Evolutionary conservation across 2,888 invertebrate genomes (phyloP).

Genomic region (Eupeodes latifasciatus): DNA sequence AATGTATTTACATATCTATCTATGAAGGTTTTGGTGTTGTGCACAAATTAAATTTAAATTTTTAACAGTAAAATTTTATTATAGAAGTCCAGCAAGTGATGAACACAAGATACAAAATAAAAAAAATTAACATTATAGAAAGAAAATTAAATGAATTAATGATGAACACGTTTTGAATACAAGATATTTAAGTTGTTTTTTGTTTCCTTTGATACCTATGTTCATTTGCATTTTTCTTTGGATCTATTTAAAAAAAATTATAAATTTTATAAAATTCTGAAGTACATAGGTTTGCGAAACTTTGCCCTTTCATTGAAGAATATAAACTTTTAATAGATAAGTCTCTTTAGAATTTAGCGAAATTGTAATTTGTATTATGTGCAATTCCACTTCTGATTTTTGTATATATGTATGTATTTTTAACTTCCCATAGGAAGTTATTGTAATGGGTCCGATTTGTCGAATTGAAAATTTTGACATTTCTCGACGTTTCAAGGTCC

Average conservation of each 20-base stretch:
- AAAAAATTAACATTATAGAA: not conserved
- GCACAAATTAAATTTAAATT: not conserved
- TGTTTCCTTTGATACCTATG: not conserved
- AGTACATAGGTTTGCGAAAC: too few species aligned
- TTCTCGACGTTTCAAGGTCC: too few species aligned
- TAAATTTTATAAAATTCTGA: too few species aligned
- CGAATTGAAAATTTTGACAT: too few species aligned
- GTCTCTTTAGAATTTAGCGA: not conserved
- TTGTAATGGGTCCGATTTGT: too few species aligned
- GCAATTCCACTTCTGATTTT: conserved; percentile 12
- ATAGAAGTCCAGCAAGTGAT: not conserved
- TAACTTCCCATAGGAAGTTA: too few species aligned
- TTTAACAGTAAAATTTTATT: not conserved
- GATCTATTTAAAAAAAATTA: too few species aligned
- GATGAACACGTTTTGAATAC: not conserved
- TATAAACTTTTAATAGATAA: too few species aligned
- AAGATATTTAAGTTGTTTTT: not conserved
- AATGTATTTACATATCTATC: too few species aligned
- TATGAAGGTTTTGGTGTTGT: not conserved
- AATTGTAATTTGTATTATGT: not conserved
- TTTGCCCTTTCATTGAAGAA: too few species aligned
- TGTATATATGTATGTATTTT: too few species aligned
- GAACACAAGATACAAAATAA: not conserved
- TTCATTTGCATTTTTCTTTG: too few species aligned
- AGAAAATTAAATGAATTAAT: conserved; percentile 1